A percentile compares a stretch with the other conserved stretches of the same genome.
Conservation (phyloP, 35 echinoderm and acorn worm genomes). For the Strongylocentrotus purpuratus region DNA sequence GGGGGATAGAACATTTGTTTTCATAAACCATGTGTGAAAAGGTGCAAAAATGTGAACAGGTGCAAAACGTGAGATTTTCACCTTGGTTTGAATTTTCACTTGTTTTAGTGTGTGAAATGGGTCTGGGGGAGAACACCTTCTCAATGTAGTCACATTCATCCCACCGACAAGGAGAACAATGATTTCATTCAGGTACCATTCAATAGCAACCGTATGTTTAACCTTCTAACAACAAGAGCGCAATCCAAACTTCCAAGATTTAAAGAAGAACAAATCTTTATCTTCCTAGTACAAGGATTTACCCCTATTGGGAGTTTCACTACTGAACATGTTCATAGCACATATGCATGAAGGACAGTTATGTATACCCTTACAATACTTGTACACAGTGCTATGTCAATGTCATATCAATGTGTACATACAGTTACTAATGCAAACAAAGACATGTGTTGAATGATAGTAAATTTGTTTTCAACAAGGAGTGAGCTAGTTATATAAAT, state of each 20-base stretch:
- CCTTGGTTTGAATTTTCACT: not conserved
- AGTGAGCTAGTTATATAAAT: not conserved
- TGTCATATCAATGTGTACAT: not conserved
- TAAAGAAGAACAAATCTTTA: not conserved
- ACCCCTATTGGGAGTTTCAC: not conserved
- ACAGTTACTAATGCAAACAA: not conserved
- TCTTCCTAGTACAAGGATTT: not conserved
- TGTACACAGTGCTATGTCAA: not conserved
- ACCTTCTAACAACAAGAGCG: not conserved
- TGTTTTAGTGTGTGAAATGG: not conserved
- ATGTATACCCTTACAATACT: not conserved
- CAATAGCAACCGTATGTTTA: not conserved
- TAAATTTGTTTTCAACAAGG: not conserved
- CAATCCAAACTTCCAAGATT: not conserved
- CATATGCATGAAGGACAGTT: not conserved
- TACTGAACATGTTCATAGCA: not conserved
- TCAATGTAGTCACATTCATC: not conserved
- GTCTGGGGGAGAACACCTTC: not conserved
- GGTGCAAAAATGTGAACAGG: no score
- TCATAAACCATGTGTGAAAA: no score
- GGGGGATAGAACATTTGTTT: no score
- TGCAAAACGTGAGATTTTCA: no score
- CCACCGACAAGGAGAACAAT: conserved; percentile 1
- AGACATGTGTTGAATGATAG: not conserved
- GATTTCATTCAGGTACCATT: not conserved